phyloP scores from a whole-genome alignment of 2,797 vertebrate species.

The Acanthopagrus latus region DNA sequence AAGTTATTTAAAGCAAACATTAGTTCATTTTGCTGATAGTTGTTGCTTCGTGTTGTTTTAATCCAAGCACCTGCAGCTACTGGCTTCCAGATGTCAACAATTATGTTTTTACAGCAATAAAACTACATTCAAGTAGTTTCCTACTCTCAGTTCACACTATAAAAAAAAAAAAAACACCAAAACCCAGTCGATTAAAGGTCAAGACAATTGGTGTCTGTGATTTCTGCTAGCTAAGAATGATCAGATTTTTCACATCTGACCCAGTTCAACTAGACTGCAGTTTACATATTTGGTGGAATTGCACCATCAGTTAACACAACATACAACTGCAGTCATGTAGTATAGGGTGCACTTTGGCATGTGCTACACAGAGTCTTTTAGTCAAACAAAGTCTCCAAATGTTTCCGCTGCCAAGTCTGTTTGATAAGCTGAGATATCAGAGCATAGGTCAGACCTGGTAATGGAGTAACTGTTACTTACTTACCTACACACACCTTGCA shows the following conservation, averaged over 20 bases:
- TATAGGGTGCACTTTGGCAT: neutral
- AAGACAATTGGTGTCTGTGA: neutral
- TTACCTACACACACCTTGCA: slow-evolving; percentile 32
- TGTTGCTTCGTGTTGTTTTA: no score
- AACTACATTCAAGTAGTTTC: slow-evolving; percentile 16
- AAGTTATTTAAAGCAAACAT: no score
- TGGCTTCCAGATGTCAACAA: slow-evolving; percentile 11
- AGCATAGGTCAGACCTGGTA: neutral
- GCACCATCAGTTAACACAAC: neutral
- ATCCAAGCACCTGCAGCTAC: neutral
- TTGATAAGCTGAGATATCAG: slow-evolving; percentile 11
- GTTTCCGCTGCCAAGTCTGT: neutral
- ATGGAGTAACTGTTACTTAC: neutral
- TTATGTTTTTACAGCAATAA: neutral
- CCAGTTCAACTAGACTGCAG: neutral
- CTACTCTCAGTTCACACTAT: slow-evolving; percentile 2
- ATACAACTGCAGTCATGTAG: neutral
- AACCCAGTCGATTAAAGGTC: neutral
- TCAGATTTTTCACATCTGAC: neutral
- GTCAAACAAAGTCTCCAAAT: neutral
- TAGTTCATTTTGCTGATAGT: no score
- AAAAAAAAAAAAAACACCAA: neutral
- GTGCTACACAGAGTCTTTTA: neutral
- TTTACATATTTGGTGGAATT: neutral
- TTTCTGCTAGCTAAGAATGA: neutral